These are phyloP conservation scores for Agapornis canus DNA, from an alignment of 2,797 vertebrate genomes.

Conservation along the genomic window DNA sequence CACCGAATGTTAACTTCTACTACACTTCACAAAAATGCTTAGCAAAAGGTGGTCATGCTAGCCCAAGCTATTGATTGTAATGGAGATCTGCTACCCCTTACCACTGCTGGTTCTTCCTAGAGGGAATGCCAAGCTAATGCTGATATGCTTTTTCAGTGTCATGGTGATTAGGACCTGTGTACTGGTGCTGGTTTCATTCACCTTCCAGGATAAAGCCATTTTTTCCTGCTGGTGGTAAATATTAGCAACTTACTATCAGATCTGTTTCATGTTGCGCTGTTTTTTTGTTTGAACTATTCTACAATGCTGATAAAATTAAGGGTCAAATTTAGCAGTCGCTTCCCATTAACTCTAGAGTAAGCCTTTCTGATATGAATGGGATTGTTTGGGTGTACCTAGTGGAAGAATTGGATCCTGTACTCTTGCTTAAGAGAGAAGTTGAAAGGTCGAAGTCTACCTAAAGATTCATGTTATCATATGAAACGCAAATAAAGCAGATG, in stretches of 20 bases:
- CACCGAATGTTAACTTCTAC: slow-evolving; percentile 25
- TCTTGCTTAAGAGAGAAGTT: slow-evolving; percentile 9
- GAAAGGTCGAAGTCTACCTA: background rate
- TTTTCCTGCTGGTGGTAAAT: background rate
- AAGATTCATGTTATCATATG: slow-evolving; percentile 1
- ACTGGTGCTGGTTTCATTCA: background rate
- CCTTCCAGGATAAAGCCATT: background rate
- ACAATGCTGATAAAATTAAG: background rate
- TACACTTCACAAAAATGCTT: background rate
- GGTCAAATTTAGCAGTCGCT: background rate
- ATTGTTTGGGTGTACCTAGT: background rate
- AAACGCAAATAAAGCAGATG: slow-evolving; percentile 6
- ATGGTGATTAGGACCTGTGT: background rate
- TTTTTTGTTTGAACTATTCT: background rate
- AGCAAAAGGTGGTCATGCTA: background rate
- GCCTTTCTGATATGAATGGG: background rate
- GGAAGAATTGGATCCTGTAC: background rate
- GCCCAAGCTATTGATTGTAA: background rate
- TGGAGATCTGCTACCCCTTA: background rate
- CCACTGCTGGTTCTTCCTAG: background rate
- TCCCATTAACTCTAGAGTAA: background rate
- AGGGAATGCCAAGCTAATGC: background rate
- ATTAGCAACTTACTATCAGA: background rate
- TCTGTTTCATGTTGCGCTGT: background rate
- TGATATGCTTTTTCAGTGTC: background rate